Percentiles rank a stretch among this genome's conserved stretches.
phyloP scores from a whole-genome alignment of 2,113 vertebrate species.

The Neogale vison region DNA sequence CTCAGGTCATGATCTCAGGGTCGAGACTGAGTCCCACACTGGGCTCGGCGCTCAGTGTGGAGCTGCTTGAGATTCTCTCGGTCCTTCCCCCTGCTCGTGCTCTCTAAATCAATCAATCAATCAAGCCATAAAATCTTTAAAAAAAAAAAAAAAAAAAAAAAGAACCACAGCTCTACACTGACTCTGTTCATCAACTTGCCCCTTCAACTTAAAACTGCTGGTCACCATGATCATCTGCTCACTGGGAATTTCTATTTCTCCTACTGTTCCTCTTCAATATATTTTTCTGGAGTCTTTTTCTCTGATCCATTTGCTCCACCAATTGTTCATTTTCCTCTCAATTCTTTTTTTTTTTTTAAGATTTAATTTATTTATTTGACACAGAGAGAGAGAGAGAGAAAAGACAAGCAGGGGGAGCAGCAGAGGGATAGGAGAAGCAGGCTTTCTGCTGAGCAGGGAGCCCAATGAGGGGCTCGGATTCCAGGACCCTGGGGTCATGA shows the following conservation, averaged over 20 bases:
- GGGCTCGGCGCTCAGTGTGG: not conserved
- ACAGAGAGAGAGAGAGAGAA: too few species aligned
- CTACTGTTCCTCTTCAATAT: not conserved
- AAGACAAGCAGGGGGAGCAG: too few species aligned
- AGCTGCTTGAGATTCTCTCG: not conserved
- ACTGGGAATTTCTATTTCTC: not conserved
- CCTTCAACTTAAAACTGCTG: not conserved
- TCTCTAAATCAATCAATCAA: not conserved
- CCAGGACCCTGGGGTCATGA: too few species aligned
- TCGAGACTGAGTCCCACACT: not conserved
- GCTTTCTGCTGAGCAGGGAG: too few species aligned
- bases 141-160: not conserved
- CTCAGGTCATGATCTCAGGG: not conserved
- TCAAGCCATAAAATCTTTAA: not conserved
- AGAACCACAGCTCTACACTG: not conserved
- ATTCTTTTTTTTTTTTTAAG: too few species aligned
- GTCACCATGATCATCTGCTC: not conserved
- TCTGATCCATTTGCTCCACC: not conserved
- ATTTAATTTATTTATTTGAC: too few species aligned
- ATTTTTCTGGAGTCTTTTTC: not conserved
- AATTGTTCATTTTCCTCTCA: not conserved
- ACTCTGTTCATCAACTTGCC: not conserved
- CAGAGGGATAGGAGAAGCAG: too few species aligned
- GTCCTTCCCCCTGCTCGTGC: not conserved
- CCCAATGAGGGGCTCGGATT: too few species aligned